A percentile compares a stretch with the other conserved stretches of the same genome.
Conservation (phyloP, 2,888 invertebrate species). For the Flexamia atlantica region DNA sequence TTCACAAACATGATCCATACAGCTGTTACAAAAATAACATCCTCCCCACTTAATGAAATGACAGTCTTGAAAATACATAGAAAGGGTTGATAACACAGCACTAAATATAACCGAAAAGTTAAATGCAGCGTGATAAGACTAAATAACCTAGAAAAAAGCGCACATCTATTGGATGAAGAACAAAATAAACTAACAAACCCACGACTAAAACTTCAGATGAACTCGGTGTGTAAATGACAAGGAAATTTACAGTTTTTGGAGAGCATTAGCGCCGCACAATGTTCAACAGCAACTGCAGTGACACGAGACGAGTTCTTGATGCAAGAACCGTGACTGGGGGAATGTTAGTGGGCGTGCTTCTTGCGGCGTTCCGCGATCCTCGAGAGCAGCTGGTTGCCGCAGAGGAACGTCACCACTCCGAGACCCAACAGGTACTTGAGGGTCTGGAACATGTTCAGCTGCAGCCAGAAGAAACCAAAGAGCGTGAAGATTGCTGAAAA, state of each 20-base stretch:
- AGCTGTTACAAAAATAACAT: background rate
- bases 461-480: conserved; percentile 95
- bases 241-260: background rate
- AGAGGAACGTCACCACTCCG: conserved; percentile 93
- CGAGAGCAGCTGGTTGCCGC: conserved; percentile 94
- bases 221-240: background rate
- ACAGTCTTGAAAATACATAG: background rate
- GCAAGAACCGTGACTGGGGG: conserved; percentile 47
- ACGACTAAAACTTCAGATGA: background rate
- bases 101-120: background rate
- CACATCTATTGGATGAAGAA: background rate
- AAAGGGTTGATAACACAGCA: background rate
- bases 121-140: background rate
- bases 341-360: conserved; percentile 64
- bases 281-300: background rate
- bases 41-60: background rate
- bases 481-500: conserved; percentile 88
- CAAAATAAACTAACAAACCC: background rate
- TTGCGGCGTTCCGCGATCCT: conserved; percentile 80
- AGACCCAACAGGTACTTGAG: conserved; percentile 92
- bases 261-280: background rate
- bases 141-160: background rate
- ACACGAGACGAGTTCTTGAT: conserved; percentile 54
- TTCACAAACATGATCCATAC: background rate
- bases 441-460: conserved; percentile 97